Conservation (phyloP, 30 jellyfish, hydroid and myxozoan genomes). For the Nemopilema nomurai region DNA sequence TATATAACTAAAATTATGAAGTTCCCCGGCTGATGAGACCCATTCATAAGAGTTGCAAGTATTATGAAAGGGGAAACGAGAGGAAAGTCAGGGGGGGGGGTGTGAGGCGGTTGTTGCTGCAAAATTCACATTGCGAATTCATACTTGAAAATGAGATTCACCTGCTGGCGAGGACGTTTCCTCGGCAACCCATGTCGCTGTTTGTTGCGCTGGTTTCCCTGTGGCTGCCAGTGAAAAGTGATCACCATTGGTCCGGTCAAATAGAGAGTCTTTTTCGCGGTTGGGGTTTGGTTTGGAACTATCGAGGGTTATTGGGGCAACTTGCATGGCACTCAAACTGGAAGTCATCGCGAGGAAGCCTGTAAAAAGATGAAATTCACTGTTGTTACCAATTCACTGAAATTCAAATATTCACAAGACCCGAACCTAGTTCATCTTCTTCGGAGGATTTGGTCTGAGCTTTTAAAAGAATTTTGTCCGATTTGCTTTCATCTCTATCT, state of each 20-base stretch:
- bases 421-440: too few relatives aligned
- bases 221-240: background rate
- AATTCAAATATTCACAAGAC: too few relatives aligned
- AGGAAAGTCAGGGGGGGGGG: background rate
- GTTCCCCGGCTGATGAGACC: too few relatives aligned
- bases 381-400: too few relatives aligned
- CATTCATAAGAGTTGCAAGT: too few relatives aligned
- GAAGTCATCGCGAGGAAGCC: conserved; percentile 41
- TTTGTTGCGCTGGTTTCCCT: background rate
- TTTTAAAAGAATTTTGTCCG: too few relatives aligned
- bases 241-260: background rate
- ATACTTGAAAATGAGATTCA: background rate
- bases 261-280: background rate
- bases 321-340: conserved; percentile 11
- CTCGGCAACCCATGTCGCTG: background rate
- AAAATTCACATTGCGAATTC: background rate
- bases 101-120: background rate
- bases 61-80: too few relatives aligned
- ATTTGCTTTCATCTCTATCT: too few relatives aligned
- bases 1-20: too few relatives aligned
- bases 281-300: background rate
- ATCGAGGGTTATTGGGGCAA: background rate
- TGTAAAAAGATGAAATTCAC: background rate
- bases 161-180: background rate
- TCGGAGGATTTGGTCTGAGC: too few relatives aligned